Conservation (phyloP, 2,113 vertebrate genomes). For the Tiliqua scincoides region DNA sequence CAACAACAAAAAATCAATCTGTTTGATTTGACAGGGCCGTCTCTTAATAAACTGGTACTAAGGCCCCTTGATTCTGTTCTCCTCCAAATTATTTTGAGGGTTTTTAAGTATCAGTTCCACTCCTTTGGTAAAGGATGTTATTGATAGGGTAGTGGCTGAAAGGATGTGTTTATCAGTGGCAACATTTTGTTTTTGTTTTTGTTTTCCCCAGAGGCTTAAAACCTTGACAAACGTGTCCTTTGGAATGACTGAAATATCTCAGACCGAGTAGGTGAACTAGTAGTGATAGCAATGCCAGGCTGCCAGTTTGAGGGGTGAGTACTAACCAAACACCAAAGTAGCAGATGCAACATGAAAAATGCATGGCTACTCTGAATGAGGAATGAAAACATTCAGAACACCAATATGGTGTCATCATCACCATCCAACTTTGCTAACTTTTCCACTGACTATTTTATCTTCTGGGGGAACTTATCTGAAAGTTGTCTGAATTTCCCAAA, state of each 20-base stretch:
- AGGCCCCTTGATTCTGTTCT: not conserved
- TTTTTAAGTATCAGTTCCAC: not conserved
- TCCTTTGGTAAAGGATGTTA: not conserved
- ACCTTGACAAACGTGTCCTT: not conserved
- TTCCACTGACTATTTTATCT: not conserved
- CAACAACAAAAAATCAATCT: conserved; percentile 2
- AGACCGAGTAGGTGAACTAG: not conserved
- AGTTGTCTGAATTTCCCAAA: not conserved
- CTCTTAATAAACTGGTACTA: conserved; percentile 7
- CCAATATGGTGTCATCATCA: not conserved
- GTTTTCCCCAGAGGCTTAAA: not conserved
- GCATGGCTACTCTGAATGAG: not conserved
- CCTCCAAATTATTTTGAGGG: not conserved
- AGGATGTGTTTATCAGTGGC: not conserved
- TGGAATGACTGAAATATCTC: not conserved
- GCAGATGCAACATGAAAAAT: not conserved
- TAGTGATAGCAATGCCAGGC: not conserved
- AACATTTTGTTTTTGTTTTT: not conserved
- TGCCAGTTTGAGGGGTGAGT: too few species aligned
- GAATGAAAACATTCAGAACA: not conserved
- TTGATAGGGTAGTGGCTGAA: accelerated
- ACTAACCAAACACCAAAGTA: too few species aligned
- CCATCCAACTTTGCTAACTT: not conserved
- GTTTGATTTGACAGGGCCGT: accelerated
- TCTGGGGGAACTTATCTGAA: too few species aligned